A percentile compares a stretch with the other conserved stretches of the same genome.
These are phyloP conservation scores for Paralichthys olivaceus DNA, from an alignment of 2,113 vertebrate genomes.

Conservation along the genomic window DNA sequence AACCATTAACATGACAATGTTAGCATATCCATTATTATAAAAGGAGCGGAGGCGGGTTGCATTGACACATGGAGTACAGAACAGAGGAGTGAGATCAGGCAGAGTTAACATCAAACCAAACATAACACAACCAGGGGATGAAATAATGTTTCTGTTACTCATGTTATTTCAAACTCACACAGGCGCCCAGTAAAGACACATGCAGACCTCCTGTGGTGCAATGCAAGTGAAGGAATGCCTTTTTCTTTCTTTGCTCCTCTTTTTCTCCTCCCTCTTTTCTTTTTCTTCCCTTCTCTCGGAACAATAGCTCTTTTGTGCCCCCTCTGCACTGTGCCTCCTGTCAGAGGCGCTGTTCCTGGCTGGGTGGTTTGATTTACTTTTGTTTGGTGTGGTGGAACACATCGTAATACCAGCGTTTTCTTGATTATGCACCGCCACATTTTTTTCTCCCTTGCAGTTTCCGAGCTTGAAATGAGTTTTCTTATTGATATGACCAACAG, in stretches of 20 bases:
- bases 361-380: constrained; percentile 57
- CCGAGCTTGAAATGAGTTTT: constrained; percentile 9
- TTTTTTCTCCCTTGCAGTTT: background rate
- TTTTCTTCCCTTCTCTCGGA: constrained; percentile 40
- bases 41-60: constrained; percentile 29
- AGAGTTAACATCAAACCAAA: constrained; percentile 69
- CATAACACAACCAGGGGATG: constrained; percentile 43
- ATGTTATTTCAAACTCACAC: constrained; percentile 69
- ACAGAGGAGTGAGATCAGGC: constrained; percentile 62
- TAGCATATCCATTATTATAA: constrained; percentile 51
- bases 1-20: constrained; percentile 53
- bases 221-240: constrained; percentile 57
- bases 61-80: constrained; percentile 46
- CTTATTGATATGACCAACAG: constrained; percentile 26
- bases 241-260: constrained; percentile 10
- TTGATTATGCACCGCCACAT: constrained; percentile 20
- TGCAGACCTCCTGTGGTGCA: constrained; percentile 62
- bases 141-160: constrained; percentile 62
- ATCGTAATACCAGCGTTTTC: constrained; percentile 25
- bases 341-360: constrained; percentile 16
- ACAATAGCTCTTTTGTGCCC: constrained; percentile 74
- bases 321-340: constrained; percentile 44
- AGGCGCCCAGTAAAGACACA: constrained; percentile 61
- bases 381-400: constrained; percentile 46
- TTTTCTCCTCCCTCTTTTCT: constrained; percentile 20